These are phyloP conservation scores for Nycticryphes semicollaris DNA, from an alignment of 2,113 vertebrate genomes.

Conservation along the genomic window DNA sequence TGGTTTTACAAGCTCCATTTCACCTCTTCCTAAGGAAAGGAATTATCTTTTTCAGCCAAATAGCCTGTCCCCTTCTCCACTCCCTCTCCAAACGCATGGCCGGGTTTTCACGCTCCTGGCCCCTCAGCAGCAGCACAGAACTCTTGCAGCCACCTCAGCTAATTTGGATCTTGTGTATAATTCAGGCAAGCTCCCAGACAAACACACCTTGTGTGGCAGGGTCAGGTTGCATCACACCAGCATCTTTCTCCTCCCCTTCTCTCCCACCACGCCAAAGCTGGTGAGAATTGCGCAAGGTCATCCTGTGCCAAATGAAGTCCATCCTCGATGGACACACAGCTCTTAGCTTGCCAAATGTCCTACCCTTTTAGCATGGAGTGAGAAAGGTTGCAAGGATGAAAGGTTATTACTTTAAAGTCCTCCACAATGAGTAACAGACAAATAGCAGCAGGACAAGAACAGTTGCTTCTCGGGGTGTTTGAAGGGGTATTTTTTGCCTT, in stretches of 20 bases:
- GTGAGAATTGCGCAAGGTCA: not conserved
- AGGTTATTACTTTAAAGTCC: not conserved
- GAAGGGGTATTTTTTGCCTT: not conserved
- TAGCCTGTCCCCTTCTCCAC: not conserved
- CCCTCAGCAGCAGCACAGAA: not conserved
- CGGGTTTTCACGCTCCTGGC: not conserved
- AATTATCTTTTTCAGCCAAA: not conserved
- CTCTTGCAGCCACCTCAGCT: not conserved
- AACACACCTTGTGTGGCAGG: rapidly evolving
- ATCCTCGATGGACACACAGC: not conserved
- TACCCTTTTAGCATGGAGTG: not conserved
- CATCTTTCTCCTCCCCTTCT: not conserved
- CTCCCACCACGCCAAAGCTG: not conserved
- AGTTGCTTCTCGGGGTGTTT: not conserved
- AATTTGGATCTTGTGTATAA: not conserved
- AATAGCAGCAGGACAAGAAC: not conserved
- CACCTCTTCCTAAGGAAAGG: not conserved
- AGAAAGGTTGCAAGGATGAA: not conserved
- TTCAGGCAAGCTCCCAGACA: not conserved
- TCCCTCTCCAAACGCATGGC: not conserved
- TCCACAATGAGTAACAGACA: not conserved
- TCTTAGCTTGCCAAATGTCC: not conserved
- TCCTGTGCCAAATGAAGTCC: not conserved
- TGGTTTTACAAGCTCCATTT: not conserved
- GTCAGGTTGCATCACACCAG: no score